phyloP scores from a whole-genome alignment of 2,797 vertebrate species.

The Poeciliopsis paucimaculata region DNA sequence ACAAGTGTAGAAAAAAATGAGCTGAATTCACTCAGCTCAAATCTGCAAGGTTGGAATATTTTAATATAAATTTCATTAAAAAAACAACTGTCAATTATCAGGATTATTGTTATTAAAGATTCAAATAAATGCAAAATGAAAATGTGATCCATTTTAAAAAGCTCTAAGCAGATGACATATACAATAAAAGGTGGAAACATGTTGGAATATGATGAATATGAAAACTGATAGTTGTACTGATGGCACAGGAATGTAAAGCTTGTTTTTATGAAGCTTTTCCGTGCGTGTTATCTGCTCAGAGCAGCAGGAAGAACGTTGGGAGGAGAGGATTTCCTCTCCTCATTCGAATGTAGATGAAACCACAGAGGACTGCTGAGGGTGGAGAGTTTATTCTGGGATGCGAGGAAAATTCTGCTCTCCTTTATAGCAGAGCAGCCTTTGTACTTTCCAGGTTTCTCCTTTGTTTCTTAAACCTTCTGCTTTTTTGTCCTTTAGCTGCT shows the following conservation, averaged over 20 bases:
- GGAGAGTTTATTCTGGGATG: neutral
- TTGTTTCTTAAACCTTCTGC: neutral
- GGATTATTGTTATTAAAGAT: neutral
- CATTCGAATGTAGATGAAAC: slow-evolving; percentile 18
- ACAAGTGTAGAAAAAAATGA: too few species aligned
- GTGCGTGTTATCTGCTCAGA: slow-evolving; percentile 57
- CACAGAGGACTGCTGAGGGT: neutral
- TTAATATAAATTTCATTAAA: neutral
- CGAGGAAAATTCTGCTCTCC: neutral
- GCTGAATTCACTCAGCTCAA: neutral
- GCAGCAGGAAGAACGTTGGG: slow-evolving; percentile 61
- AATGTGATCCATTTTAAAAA: neutral
- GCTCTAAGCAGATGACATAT: neutral
- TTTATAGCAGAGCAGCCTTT: neutral
- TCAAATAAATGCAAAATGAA: neutral
- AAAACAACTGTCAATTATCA: neutral
- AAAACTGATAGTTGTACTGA: neutral
- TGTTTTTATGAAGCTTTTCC: slow-evolving; percentile 41
- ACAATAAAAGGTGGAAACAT: neutral
- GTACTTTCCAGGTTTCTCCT: neutral
- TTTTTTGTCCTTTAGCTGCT: neutral
- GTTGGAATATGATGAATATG: neutral
- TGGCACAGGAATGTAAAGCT: slow-evolving; percentile 38
- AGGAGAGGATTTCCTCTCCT: slow-evolving; percentile 67
- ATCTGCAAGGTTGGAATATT: neutral